Evolutionary conservation across 2,797 vertebrate species (phyloP), one percentile per base, ranked within the genome.

Genomic region (Typhlichthys eigenmanni): DNA sequence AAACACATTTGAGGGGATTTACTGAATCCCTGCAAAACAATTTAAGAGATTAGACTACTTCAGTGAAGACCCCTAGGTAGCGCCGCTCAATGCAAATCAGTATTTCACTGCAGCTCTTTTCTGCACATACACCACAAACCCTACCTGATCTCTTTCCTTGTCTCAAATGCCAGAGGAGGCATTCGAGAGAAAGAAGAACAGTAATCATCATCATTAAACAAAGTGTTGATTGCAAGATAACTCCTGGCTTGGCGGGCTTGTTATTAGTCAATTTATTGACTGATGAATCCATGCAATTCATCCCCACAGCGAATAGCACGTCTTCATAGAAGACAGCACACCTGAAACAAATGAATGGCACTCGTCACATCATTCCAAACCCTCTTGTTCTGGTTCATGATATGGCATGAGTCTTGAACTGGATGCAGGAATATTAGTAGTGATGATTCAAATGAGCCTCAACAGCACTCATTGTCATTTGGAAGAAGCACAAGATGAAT

Each of bases 241-340:
- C 75, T 69, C 63, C 65, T 47, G 60, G 53, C 60, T 71, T 66
- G 43, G 64, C 66, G 47, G 8, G 62, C 66, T 76, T 69, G 75
- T 64, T 70, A 66, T 61, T 72, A 74, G 59, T 69, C 57, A 68
- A 50, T 55, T 78, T 72, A 87, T 82, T 84, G 80, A 87, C 68
- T 79, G 80, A 85, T 86, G 78, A 88, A 83, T 80, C 78, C 60
- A 68, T 78, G 82, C 81, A 83, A 84, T 88, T 91, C 71, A 83
- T 79, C 80, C 75, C 53, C 73, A 72, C 70, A 74, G 69, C 55
- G 58, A 63, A 76, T 79, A 70, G 72, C 72, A 80, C 64, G 71
- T 32, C 48, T 62, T 73, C 57, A 60, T 19, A 6, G 55, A 75
- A 45, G 66, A 55, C 61, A 1, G 11, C 66, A 69, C 78, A 72